Evolutionary conservation across 2,888 invertebrate species (phyloP).

Genomic region (Leptura quadrifasciata): DNA sequence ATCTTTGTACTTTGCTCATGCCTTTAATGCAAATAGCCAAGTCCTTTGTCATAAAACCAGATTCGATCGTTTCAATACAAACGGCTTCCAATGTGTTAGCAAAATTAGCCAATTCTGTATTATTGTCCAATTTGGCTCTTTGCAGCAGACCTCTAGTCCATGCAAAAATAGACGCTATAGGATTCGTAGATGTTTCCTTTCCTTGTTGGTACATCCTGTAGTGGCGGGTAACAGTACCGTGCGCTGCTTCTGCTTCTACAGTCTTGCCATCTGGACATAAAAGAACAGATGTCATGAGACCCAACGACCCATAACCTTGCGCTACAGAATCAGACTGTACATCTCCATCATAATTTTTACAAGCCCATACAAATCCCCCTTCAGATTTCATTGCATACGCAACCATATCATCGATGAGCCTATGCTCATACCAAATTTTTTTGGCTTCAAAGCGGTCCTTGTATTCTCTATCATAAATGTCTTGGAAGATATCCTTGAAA

Average conservation of each 20-base stretch:
- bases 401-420: conserved; percentile 99
- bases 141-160: conserved; percentile 93
- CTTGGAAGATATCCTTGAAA: conserved; percentile 98
- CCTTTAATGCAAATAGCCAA: conserved; percentile 98
- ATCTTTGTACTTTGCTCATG: conserved; percentile 83
- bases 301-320: conserved; percentile 96
- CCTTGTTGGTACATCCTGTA: conserved; percentile 90
- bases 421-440: conserved; percentile 98
- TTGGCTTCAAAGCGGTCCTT: conserved; percentile 88
- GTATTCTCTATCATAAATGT: conserved; percentile 93
- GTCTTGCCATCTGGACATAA: conserved; percentile 98
- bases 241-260: conserved; percentile 98
- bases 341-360: conserved; percentile 99
- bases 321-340: conserved; percentile 99
- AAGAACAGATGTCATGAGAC: conserved; percentile 98
- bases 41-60: conserved; percentile 98
- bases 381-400: conserved; percentile 98
- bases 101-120: conserved; percentile 84
- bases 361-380: conserved; percentile 99
- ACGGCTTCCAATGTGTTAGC: conserved; percentile 91
- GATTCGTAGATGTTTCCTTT: conserved; percentile 98
- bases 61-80: conserved; percentile 95
- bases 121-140: conserved; percentile 94
- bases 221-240: conserved; percentile 83
- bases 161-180: conserved; percentile 99